Base-by-base conservation (phyloP, 2,113 vertebrate genomes). In the Coptodon bakossiorum region DNA sequence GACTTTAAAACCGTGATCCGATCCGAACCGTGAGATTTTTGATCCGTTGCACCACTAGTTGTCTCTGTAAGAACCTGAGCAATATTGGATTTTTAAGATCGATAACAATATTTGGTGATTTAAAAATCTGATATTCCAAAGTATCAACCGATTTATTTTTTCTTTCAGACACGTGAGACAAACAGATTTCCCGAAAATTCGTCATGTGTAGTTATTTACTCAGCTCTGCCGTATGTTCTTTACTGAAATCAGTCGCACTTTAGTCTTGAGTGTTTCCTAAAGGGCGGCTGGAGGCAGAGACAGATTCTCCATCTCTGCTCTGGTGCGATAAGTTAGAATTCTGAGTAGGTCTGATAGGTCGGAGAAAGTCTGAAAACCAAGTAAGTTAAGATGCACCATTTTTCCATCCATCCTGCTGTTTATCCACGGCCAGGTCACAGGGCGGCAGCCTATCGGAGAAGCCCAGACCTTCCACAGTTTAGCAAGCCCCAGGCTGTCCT, bases 71-170 rank as follows among this genome's bases (percentile, higher is more conserved):
- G 66, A 0, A 40, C 7, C 63, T 43, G n/a, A 71, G 8, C 2
- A 4, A 19, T 22, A 14, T 40, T 40, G 36, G 38, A 43, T 43
- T 71, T 66, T 71, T 2, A 43, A 43, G 38, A 71, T 40, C 0
- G 1, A 22, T 24, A 40, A 38, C 63, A 40, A 27, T 73, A 73
- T 73, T 73, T 73, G 66, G 22, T 45, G 38, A 1, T 71, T 27
- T 43, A 45, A 3, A 45, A 71, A 71, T 24, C 22, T 43, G 36
- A 43, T 71, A 14, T 40, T 40, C 19, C 11, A 24, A 22, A 61
- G 0, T 61, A 61, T 34, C 1, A 9, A 61, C 29, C 0, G 0
- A 19, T 61, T 31, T 4, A 61, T 17, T 19, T 61, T 61, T 6
- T 61, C 57, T 34, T 34, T 61, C 27, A 1, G 27, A 61, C 29